Evolutionary conservation across 2,888 invertebrate species (phyloP).

Genomic region (Pachydiplax longipennis): DNA sequence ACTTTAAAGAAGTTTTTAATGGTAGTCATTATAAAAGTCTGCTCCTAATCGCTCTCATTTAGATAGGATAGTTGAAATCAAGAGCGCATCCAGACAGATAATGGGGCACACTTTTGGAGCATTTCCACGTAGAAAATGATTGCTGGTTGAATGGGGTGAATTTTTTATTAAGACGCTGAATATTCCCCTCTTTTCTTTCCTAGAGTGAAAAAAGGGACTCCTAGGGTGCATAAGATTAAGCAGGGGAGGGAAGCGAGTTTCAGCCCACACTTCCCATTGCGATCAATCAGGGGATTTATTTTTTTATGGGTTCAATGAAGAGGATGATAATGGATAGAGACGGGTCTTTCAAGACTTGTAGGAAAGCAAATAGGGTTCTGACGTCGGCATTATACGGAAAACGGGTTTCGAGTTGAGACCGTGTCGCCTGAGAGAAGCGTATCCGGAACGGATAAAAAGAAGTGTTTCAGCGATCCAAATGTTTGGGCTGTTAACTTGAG

Average conservation of each 20-base stretch:
- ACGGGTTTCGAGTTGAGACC: neutral
- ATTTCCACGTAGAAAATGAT: neutral
- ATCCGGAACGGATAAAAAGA: neutral
- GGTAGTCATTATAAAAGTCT: no score
- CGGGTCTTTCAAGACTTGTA: neutral
- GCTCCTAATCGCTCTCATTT: no score
- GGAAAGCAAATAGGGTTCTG: conserved; percentile 11
- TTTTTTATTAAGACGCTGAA: neutral
- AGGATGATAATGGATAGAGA: neutral
- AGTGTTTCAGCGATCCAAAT: no score
- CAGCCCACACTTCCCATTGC: neutral
- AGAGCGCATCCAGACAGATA: no score
- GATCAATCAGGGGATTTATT: conserved; percentile 25
- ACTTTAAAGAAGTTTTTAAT: no score
- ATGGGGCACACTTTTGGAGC: neutral
- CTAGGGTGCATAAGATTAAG: conserved; percentile 35
- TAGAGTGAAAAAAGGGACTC: neutral
- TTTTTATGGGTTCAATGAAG: conserved; percentile 8
- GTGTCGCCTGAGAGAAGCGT: neutral
- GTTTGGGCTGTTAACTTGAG: no score
- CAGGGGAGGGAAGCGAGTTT: neutral
- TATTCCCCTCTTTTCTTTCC: no score
- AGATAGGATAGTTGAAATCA: no score
- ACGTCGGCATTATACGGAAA: neutral
- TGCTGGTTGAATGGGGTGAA: neutral